phyloP scores from a whole-genome alignment of 2,797 vertebrate genomes.

The Halcyon badia region DNA sequence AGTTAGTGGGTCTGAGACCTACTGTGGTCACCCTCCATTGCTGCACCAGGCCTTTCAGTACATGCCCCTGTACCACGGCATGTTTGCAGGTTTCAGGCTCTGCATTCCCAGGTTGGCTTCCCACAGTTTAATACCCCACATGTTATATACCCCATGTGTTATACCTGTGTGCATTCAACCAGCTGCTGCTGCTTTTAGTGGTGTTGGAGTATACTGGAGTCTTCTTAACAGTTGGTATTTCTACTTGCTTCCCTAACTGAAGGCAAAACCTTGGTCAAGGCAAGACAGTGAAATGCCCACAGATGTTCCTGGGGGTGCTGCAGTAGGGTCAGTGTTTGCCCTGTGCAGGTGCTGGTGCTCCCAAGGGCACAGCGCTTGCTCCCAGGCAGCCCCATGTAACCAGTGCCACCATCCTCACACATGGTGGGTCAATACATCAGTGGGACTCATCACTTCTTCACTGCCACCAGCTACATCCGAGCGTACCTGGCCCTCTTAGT shows the following conservation, averaged over 20 bases:
- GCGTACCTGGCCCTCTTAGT: fast-evolving
- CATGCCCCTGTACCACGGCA: fast-evolving
- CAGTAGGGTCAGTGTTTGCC: not conserved
- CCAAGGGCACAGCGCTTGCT: not conserved
- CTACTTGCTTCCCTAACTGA: not conserved
- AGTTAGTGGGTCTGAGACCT: not conserved
- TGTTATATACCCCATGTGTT: not conserved
- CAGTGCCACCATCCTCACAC: not conserved
- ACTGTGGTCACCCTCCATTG: not conserved
- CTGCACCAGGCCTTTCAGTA: not conserved
- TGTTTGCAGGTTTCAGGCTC: not conserved
- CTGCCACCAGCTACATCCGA: not conserved
- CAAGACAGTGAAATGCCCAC: not conserved
- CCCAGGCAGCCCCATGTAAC: not conserved
- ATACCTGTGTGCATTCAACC: not conserved
- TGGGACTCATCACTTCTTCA: not conserved
- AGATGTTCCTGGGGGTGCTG: not conserved
- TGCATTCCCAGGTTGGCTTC: not conserved
- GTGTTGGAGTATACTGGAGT: not conserved
- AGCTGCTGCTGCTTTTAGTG: not conserved
- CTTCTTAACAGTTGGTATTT: not conserved
- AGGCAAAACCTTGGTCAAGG: not conserved
- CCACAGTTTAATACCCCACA: not conserved
- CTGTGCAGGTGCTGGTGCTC: not conserved
- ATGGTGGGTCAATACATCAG: fast-evolving